These are phyloP conservation scores for Galerucella pusilla DNA, from an alignment of 2,888 invertebrate species.

Conservation along the genomic window DNA sequence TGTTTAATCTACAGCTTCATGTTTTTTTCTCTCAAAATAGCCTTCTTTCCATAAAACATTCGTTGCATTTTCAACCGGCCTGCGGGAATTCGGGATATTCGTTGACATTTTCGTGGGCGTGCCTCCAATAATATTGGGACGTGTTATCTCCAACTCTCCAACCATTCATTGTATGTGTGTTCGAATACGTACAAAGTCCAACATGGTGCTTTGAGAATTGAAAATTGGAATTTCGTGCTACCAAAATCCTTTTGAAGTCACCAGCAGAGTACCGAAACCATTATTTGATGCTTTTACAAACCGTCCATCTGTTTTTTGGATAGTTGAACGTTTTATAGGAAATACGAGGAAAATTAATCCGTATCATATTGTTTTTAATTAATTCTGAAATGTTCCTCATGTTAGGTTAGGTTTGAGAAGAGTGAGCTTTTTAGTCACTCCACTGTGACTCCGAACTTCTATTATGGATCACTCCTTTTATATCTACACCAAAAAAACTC, in stretches of 20 bases:
- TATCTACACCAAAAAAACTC: too few species aligned
- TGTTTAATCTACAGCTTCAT: background rate
- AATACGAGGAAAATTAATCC: background rate
- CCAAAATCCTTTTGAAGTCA: constrained; percentile 9
- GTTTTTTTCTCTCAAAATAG: background rate
- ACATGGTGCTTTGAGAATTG: constrained; percentile 9
- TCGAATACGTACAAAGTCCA: background rate
- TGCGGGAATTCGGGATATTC: background rate
- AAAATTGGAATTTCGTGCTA: constrained; percentile 16
- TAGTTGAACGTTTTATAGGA: background rate
- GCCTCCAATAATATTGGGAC: constrained; percentile 19
- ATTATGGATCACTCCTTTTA: too few species aligned
- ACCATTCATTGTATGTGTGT: constrained; percentile 18
- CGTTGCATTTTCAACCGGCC: constrained; percentile 1
- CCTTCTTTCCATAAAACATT: background rate
- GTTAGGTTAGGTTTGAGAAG: too few species aligned
- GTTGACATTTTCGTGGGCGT: constrained; percentile 21
- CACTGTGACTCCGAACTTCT: too few species aligned
- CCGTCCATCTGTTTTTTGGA: constrained; percentile 4
- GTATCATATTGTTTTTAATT: background rate
- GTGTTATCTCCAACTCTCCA: constrained; percentile 20
- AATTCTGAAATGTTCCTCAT: too few species aligned
- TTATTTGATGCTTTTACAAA: constrained; percentile 2
- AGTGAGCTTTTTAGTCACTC: too few species aligned
- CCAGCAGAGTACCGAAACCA: constrained; percentile 6